A percentile compares a stretch with the other conserved stretches of the same genome.
Conservation (phyloP, 2,797 vertebrate species). For the Anisognathus igniventris region DNA sequence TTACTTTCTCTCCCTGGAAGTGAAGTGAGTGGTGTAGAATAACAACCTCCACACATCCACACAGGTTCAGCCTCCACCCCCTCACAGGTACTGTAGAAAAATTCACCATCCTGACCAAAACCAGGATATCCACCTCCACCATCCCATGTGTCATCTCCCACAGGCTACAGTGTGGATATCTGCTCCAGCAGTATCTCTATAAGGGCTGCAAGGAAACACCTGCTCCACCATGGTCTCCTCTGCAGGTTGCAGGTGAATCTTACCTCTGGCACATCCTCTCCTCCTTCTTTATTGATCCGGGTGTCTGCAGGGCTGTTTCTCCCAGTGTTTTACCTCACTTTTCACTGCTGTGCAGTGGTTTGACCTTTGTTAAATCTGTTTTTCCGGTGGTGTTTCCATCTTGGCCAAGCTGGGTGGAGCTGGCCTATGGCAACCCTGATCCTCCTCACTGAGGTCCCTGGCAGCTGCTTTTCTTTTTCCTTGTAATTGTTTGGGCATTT, state of each 20-base stretch:
- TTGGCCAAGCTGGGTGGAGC: not conserved
- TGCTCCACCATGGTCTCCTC: not conserved
- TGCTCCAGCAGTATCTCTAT: not conserved
- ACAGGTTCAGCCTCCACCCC: accelerated
- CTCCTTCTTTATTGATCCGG: not conserved
- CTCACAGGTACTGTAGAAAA: not conserved
- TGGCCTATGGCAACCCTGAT: not conserved
- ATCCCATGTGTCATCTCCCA: not conserved
- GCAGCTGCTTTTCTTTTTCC: not conserved
- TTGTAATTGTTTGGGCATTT: not conserved
- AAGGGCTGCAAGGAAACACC: not conserved
- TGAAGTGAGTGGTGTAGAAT: not conserved
- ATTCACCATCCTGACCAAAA: not conserved
- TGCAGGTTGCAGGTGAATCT: not conserved
- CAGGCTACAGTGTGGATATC: not conserved
- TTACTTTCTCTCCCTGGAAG: accelerated
- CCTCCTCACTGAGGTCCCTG: accelerated
- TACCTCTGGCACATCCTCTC: not conserved
- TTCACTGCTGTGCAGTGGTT: not conserved
- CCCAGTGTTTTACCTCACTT: not conserved
- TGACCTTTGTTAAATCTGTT: not conserved
- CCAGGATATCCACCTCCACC: not conserved
- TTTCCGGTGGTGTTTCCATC: accelerated
- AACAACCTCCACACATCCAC: too few relatives aligned
- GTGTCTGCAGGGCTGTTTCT: not conserved